Conservation (phyloP, 2,113 vertebrate genomes). For the Gadus macrocephalus region DNA sequence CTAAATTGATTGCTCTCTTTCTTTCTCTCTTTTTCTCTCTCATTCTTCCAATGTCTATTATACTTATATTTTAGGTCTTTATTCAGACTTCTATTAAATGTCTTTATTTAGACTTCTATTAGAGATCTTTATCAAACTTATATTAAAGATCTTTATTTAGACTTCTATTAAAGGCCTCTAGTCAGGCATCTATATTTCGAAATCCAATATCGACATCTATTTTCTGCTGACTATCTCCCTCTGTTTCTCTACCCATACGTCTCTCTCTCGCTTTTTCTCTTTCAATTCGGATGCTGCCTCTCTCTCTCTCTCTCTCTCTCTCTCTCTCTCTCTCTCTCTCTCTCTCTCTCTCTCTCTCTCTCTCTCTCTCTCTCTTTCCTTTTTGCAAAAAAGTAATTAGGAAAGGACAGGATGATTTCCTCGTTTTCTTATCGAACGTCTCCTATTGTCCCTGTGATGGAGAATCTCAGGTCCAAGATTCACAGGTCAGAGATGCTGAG, state of each 20-base stretch:
- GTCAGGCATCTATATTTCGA: too few species aligned
- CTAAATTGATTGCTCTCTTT: too few species aligned
- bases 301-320: conserved; percentile 7
- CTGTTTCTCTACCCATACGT: not conserved
- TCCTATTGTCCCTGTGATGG: conserved; percentile 47
- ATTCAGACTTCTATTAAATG: too few species aligned
- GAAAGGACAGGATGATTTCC: conserved; percentile 33
- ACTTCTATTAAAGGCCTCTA: too few species aligned
- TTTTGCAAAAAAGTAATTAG: conserved; percentile 54
- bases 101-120: too few species aligned
- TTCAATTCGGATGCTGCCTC: not conserved
- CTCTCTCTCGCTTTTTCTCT: conserved; percentile 2
- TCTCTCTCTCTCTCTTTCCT: conserved; percentile 15
- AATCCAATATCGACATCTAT: too few species aligned
- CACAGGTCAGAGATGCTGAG: not conserved
- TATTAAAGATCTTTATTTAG: too few species aligned
- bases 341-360: not conserved
- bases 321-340: conserved; percentile 29
- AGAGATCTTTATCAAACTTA: too few species aligned
- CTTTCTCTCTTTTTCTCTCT: not conserved
- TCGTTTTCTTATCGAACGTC: conserved; percentile 6
- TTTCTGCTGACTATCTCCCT: not conserved
- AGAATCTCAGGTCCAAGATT: not conserved
- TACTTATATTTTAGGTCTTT: too few species aligned
- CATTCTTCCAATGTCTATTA: too few species aligned